Evolutionary conservation across 2,888 invertebrate genomes (phyloP).

Genomic region (Nomada hirtipes): DNA sequence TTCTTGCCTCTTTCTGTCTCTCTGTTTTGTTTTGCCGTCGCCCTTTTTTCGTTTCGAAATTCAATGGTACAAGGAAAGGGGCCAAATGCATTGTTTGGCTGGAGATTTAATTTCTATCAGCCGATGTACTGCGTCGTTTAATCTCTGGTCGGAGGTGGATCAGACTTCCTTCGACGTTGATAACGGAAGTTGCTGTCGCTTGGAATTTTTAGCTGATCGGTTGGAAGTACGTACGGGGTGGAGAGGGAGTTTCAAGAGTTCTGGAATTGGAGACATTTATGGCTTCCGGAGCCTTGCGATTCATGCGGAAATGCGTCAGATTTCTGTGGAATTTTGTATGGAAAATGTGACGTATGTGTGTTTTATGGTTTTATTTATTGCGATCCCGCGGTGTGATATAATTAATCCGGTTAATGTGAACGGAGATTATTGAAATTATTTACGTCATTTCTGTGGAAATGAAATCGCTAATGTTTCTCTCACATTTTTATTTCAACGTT

Average conservation of each 20-base stretch:
- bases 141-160: conserved; percentile 36
- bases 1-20: background rate
- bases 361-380: too few relatives aligned
- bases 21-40: background rate
- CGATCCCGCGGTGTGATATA: too few relatives aligned
- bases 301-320: too few relatives aligned
- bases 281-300: too few relatives aligned
- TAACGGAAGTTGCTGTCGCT: conserved; percentile 38
- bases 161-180: conserved; percentile 26
- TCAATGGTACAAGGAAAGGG: background rate
- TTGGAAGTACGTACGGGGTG: background rate
- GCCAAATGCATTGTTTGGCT: conserved; percentile 28
- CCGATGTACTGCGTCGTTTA: conserved; percentile 25
- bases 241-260: background rate
- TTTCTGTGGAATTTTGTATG: too few relatives aligned
- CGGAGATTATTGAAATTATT: too few relatives aligned
- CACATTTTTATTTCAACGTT: background rate
- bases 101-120: conserved; percentile 46
- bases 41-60: background rate
- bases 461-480: too few relatives aligned
- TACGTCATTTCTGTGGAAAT: too few relatives aligned
- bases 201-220: conserved; percentile 34
- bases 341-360: too few relatives aligned
- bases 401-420: too few relatives aligned
- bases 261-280: background rate